A percentile compares a stretch with the other conserved stretches of the same genome.
These are phyloP conservation scores for Catocala fraxini DNA, from an alignment of 2,888 invertebrate species.

Conservation along the genomic window DNA sequence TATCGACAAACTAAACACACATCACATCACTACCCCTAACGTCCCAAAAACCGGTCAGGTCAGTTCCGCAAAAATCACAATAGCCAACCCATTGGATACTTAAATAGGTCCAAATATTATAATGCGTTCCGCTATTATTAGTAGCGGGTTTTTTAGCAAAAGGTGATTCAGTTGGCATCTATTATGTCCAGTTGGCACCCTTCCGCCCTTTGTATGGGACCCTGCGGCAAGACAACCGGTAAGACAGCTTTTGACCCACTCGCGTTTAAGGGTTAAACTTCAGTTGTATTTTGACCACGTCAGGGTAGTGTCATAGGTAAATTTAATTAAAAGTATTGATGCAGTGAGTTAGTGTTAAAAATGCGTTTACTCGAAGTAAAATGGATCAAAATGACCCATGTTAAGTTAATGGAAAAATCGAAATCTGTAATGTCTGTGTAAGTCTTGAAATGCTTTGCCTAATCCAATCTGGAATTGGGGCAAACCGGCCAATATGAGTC, in stretches of 20 bases:
- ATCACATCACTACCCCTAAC: conserved; percentile 57
- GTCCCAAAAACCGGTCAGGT: conserved; percentile 83
- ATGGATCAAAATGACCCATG: too few species aligned
- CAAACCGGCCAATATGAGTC: too few species aligned
- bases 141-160: conserved; percentile 65
- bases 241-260: conserved; percentile 84
- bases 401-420: too few species aligned
- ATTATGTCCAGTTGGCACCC: conserved; percentile 84
- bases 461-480: too few species aligned
- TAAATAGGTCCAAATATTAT: conserved; percentile 87
- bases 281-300: conserved; percentile 79
- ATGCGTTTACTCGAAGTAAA: background rate
- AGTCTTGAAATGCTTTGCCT: too few species aligned
- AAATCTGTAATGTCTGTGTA: too few species aligned
- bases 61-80: conserved; percentile 83
- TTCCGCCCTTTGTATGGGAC: conserved; percentile 72
- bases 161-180: conserved; percentile 57
- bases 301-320: conserved; percentile 43
- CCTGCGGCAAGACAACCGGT: conserved; percentile 83
- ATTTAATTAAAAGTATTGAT: conserved; percentile 9
- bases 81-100: conserved; percentile 83
- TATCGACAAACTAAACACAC: conserved; percentile 1
- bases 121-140: conserved; percentile 78
- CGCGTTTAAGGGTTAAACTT: conserved; percentile 72
- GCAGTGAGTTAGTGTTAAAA: conserved; percentile 21